Percentiles rank a stretch among this genome's conserved stretches.
Conservation (phyloP, 2,888 invertebrate species). For the Phaonia tiefii region DNA sequence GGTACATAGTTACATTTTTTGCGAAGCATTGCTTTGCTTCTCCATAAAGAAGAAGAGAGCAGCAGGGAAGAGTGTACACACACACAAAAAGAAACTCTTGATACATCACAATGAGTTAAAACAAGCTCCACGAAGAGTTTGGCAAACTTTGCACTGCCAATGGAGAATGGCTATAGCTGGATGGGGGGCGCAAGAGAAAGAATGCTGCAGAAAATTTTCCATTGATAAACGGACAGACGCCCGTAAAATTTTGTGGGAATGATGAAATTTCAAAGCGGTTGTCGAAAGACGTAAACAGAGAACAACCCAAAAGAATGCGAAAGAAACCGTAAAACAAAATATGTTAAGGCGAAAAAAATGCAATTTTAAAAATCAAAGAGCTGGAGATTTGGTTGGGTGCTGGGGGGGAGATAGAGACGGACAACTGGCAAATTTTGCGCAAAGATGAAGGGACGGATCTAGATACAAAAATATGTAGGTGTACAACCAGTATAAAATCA, state of each 20-base stretch:
- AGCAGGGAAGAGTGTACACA: not conserved
- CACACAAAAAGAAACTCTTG: no score
- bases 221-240: slow-evolving; percentile 69
- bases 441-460: no score
- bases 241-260: slow-evolving; percentile 61
- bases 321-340: no score
- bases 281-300: slow-evolving; percentile 1
- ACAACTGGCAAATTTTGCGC: no score
- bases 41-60: not conserved
- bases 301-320: not conserved
- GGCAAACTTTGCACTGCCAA: not conserved
- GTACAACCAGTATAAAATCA: no score
- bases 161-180: not conserved
- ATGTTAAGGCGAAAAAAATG: not conserved
- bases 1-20: slow-evolving; percentile 11
- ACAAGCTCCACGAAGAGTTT: not conserved
- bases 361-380: no score
- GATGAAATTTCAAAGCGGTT: slow-evolving; percentile 50
- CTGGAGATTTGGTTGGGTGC: no score
- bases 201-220: slow-evolving; percentile 74
- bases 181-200: slow-evolving; percentile 26
- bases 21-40: slow-evolving; percentile 15
- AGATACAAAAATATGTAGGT: no score
- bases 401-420: no score
- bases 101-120: not conserved